Percentiles rank a stretch among this genome's conserved stretches.
phyloP scores from a whole-genome alignment of 2,888 invertebrate genomes.

The Rhopalosiphum nymphaeae region DNA sequence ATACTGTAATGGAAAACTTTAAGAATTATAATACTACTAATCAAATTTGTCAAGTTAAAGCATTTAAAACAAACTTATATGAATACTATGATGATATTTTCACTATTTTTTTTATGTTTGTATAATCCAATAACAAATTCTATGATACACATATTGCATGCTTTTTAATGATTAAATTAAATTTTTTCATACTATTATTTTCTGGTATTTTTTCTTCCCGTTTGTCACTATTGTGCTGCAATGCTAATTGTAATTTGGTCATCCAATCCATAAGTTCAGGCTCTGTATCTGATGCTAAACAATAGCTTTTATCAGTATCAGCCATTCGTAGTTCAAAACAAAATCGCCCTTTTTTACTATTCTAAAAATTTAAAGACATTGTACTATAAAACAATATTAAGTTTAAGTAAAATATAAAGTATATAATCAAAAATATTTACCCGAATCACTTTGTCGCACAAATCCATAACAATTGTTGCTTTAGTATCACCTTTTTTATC shows the following conservation, averaged over 20 bases:
- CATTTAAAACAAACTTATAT: not conserved
- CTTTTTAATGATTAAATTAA: not conserved
- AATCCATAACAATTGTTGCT: slow-evolving; percentile 93
- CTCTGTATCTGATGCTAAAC: slow-evolving; percentile 89
- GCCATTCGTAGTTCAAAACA: slow-evolving; percentile 92
- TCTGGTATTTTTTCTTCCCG: slow-evolving; percentile 73
- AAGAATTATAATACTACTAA: not conserved
- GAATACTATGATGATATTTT: not conserved
- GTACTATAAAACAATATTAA: slow-evolving; percentile 63
- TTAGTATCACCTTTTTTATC: slow-evolving; percentile 92
- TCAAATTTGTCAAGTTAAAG: not conserved
- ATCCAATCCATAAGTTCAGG: slow-evolving; percentile 88
- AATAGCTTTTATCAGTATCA: slow-evolving; percentile 86
- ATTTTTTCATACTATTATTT: slow-evolving; percentile 30
- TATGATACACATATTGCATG: not conserved
- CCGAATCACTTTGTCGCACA: slow-evolving; percentile 89
- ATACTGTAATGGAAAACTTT: not conserved
- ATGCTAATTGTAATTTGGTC: slow-evolving; percentile 82
- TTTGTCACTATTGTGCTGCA: slow-evolving; percentile 87
- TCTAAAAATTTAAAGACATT: slow-evolving; percentile 72
- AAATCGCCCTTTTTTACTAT: slow-evolving; percentile 85
- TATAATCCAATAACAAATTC: not conserved
- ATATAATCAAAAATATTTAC: slow-evolving; percentile 71
- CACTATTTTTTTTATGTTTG: not conserved
- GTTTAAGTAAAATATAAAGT: not conserved